These are phyloP conservation scores for Rhipidura dahli DNA, from an alignment of 2,113 vertebrate species.

Conservation along the genomic window DNA sequence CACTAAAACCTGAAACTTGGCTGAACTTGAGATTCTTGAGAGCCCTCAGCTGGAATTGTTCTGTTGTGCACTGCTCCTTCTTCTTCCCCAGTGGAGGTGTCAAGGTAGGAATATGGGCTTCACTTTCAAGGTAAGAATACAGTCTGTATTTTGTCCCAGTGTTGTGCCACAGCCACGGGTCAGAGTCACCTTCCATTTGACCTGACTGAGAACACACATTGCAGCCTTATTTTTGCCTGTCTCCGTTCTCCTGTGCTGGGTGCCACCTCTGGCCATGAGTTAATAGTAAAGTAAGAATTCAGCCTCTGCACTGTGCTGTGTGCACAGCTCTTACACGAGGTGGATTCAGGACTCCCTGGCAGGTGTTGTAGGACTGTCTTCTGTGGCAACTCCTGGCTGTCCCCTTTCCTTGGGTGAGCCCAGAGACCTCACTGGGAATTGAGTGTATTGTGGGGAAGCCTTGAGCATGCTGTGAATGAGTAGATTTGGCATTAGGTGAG, in stretches of 20 bases:
- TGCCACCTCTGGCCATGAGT: background rate
- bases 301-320: background rate
- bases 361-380: background rate
- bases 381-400: background rate
- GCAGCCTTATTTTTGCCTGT: background rate
- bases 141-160: background rate
- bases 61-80: background rate
- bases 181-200: background rate
- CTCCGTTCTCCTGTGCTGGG: background rate
- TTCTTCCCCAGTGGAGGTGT: background rate
- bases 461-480: background rate
- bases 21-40: background rate
- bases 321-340: accelerated
- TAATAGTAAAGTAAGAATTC: background rate
- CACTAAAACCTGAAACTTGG: background rate
- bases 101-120: background rate
- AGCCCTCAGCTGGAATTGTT: background rate
- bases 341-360: background rate
- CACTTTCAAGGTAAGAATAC: background rate
- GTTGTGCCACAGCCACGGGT: background rate
- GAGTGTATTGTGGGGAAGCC: background rate
- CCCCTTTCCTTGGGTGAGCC: background rate
- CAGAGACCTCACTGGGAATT: background rate
- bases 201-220: background rate
- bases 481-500: background rate